Evolutionary conservation across 2,113 vertebrate species (phyloP), one percentile per base, ranked within the genome.

Genomic region (Paradoxurus hermaphroditus): DNA sequence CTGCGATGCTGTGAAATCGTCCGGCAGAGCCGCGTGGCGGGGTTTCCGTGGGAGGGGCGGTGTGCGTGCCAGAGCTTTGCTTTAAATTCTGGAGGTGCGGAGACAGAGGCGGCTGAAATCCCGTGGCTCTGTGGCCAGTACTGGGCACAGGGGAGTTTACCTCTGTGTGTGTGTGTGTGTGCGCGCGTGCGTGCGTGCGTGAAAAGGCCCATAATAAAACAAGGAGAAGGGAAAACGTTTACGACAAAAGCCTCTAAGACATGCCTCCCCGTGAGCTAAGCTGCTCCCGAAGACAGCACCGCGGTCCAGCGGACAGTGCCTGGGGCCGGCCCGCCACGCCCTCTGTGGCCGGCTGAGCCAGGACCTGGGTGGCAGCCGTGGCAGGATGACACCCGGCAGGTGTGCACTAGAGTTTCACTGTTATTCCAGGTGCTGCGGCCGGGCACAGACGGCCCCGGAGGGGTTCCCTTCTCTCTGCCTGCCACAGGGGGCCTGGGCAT

Each of bases 381-480:
- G 1, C 4, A 14, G 34, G 12, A 19, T 18, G 0, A 19, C 1
- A 0, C 78, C n/a, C 6, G 39, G 36, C 0, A 18, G 53, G 7
- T 7, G 19, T 27, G 25, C 68, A 18, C 27, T 41, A 46, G 10
- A 7, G 3, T 3, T 27, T 5, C 15, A 41, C 12, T 18, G 18
- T 34, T 21, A 70, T 5, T 23, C 15, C 36, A 7, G 29, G n/a
- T 9, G n/a, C 36, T 41, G 31, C 3, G 0, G 21, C 34, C 73
- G 4, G 27, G 49, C 73, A n/a, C 1, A 34, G 36, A 49, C 14
- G 31, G 39, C 77, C 41, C 44, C 16, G 10, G 5, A 11, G 72
- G 70, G 2, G 73, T 29, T 70, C 62, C 46, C 25, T 29, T 62
- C 67, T 29, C 23, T 21, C 7, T 56, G 56, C 36, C 93, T 14